These are phyloP conservation scores for Psittacula echo DNA, from an alignment of 2,797 vertebrate genomes.

Conservation along the genomic window DNA sequence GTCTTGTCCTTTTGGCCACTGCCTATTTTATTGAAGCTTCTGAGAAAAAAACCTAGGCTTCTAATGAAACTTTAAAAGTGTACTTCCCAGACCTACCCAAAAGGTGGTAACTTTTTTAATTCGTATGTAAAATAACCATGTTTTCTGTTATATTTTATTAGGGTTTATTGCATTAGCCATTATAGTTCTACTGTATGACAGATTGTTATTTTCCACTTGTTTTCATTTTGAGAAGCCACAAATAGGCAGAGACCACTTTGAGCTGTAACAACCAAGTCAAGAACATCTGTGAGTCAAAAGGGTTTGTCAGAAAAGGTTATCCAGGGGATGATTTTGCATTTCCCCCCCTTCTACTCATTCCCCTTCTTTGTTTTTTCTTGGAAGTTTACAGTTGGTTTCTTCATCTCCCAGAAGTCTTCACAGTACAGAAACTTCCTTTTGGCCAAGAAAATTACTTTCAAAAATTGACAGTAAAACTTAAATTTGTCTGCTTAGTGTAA, in stretches of 20 bases:
- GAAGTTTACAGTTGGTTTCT: background rate
- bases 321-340: background rate
- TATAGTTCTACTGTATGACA: background rate
- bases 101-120: background rate
- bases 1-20: background rate
- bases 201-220: background rate
- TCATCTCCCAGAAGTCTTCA: background rate
- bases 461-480: background rate
- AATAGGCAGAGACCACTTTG: background rate
- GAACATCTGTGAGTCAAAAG: background rate
- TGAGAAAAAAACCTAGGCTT: background rate
- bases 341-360: rapidly evolving
- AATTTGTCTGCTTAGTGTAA: background rate
- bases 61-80: background rate
- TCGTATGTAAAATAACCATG: background rate
- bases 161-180: background rate
- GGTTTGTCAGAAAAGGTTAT: background rate
- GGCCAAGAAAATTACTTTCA: background rate
- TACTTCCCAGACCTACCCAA: background rate
- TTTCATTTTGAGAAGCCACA: background rate
- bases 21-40: background rate
- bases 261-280: background rate
- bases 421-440: background rate
- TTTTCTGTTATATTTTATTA: background rate
- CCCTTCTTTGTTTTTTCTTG: background rate